Conservation (phyloP, 2,797 vertebrate genomes). For the Lindbergichthys nudifrons region DNA sequence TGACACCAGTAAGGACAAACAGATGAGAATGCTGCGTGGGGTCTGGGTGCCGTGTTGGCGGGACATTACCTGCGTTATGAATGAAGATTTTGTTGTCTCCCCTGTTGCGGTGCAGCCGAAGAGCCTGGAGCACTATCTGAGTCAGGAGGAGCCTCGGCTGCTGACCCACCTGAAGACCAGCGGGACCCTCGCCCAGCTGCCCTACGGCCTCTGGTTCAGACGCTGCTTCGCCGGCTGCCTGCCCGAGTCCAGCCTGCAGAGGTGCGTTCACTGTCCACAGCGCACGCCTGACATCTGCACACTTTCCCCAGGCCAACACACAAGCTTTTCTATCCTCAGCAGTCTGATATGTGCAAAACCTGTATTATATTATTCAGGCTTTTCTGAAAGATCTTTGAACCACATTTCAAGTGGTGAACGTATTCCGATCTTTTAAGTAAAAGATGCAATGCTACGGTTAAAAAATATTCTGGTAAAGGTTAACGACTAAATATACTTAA, state of each 20-base stretch:
- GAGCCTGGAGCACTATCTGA: conserved; percentile 95
- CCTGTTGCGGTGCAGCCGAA: conserved; percentile 86
- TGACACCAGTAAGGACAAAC: neutral
- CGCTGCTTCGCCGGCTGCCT: conserved; percentile 95
- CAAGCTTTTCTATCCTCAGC: neutral
- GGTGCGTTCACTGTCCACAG: conserved; percentile 73
- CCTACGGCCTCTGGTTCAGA: conserved; percentile 93
- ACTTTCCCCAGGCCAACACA: neutral
- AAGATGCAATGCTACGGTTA: too few species aligned
- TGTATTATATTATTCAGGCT: neutral
- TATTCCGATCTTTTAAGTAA: neutral
- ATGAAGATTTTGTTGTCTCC: neutral
- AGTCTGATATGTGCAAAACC: neutral
- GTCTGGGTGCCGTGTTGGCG: too few species aligned
- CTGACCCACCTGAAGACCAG: conserved; percentile 89
- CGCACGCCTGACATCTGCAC: neutral
- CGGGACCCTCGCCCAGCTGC: conserved; percentile 87
- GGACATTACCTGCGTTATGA: neutral
- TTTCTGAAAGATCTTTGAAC: neutral
- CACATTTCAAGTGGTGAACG: neutral
- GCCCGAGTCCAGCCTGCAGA: conserved; percentile 95
- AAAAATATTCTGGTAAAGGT: too few species aligned
- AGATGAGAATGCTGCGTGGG: too few species aligned
- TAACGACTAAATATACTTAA: too few species aligned
- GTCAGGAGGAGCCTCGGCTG: conserved; percentile 91